phyloP scores from a whole-genome alignment of 23 tunicate species.

The Aplidium turbinatum region DNA sequence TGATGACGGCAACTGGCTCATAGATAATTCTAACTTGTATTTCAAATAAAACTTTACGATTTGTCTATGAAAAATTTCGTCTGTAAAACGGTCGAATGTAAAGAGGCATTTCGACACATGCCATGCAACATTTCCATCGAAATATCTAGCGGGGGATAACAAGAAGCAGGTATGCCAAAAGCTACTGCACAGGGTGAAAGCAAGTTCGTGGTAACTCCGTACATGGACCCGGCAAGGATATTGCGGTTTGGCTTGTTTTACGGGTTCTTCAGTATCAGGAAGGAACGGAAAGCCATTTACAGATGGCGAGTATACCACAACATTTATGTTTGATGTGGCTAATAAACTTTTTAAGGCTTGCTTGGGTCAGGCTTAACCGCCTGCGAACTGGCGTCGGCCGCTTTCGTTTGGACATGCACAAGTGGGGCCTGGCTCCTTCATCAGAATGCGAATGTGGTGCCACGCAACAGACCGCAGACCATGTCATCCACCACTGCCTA shows the following conservation, averaged over 20 bases:
- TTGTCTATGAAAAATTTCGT: conserved; percentile 5
- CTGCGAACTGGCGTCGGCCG: no score
- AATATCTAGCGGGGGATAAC: conserved; percentile 1
- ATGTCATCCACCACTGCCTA: no score
- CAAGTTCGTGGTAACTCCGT: no score
- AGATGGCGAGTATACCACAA: conserved; percentile 2
- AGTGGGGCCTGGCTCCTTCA: no score
- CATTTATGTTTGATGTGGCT: conserved; percentile 1
- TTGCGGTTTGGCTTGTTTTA: background rate
- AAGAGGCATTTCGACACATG: background rate
- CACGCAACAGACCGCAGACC: no score
- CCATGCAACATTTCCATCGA: conserved; percentile 2
- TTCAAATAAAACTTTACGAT: no score
- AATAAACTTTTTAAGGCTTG: background rate
- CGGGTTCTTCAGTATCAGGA: background rate
- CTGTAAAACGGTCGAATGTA: background rate
- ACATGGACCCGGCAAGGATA: background rate
- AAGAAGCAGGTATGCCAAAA: background rate
- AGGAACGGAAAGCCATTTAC: conserved; percentile 1
- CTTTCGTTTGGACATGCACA: no score
- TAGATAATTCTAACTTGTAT: no score
- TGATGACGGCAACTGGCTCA: no score
- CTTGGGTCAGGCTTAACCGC: no score
- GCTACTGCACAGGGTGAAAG: background rate
- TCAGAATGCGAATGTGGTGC: no score